Conservation (phyloP, 2,113 vertebrate genomes). For the Prolemur simus region DNA sequence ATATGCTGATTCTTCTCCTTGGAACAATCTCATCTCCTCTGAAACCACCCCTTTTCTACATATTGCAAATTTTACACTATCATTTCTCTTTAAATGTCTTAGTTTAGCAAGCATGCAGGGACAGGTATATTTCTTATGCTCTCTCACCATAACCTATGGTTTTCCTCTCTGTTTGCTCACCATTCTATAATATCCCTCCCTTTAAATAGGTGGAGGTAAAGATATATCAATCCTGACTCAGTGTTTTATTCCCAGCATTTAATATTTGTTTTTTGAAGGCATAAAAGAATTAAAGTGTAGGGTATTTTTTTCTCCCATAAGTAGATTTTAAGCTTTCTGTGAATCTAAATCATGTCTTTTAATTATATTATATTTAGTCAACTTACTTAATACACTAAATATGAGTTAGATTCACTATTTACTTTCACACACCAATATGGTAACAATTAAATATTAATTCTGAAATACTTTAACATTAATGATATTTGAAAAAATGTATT, state of each 20-base stretch:
- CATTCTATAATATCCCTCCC: background rate
- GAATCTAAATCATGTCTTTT: background rate
- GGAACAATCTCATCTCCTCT: background rate
- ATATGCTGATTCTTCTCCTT: background rate
- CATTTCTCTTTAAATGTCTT: background rate
- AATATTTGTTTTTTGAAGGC: background rate
- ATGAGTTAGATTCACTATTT: background rate
- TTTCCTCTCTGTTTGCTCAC: background rate
- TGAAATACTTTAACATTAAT: background rate
- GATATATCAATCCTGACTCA: background rate
- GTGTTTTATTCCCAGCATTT: background rate
- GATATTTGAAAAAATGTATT: background rate
- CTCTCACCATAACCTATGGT: accelerated
- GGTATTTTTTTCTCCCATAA: background rate
- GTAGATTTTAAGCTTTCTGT: background rate
- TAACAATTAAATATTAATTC: background rate
- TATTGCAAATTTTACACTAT: no score
- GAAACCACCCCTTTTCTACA: no score
- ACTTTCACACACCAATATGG: background rate
- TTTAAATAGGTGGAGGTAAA: background rate
- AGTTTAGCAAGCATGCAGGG: accelerated
- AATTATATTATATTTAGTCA: background rate
- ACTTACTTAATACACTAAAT: background rate
- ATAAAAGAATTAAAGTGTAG: background rate
- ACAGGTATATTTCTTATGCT: accelerated